Evolutionary conservation across 1,140 invertebrate genomes (phyloP).

Genomic region (Hycleus phaleratus): DNA sequence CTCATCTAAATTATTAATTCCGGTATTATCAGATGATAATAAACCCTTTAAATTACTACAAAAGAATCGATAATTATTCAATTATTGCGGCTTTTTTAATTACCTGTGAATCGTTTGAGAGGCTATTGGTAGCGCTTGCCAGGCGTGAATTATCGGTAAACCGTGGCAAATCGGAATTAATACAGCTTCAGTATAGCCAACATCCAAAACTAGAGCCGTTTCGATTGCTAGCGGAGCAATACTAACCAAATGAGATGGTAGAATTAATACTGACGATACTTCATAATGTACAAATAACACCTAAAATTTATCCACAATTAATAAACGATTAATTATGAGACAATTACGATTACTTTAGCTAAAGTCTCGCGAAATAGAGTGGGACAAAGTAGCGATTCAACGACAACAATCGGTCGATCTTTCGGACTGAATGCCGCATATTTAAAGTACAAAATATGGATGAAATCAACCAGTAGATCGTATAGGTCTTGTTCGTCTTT

Average conservation of each 20-base stretch:
- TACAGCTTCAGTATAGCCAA: slow-evolving; percentile 76
- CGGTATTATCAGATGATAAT: slow-evolving; percentile 40
- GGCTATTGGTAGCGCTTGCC: slow-evolving; percentile 39
- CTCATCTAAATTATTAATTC: slow-evolving; percentile 45
- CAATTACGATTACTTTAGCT: slow-evolving; percentile 51
- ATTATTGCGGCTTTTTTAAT: not conserved
- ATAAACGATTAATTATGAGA: not conserved
- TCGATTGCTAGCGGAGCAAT: slow-evolving; percentile 67
- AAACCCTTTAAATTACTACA: slow-evolving; percentile 44
- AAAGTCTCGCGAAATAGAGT: slow-evolving; percentile 76
- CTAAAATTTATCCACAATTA: slow-evolving; percentile 7
- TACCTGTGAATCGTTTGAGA: slow-evolving; percentile 5
- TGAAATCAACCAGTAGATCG: slow-evolving; percentile 79
- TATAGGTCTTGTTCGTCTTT: slow-evolving; percentile 68
- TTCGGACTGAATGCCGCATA: slow-evolving; percentile 87
- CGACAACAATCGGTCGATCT: slow-evolving; percentile 80
- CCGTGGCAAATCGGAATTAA: slow-evolving; percentile 75
- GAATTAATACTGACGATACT: slow-evolving; percentile 49
- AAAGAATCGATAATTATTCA: slow-evolving; percentile 11
- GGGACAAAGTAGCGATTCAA: slow-evolving; percentile 81
- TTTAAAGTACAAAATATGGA: slow-evolving; percentile 72
- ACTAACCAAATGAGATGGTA: slow-evolving; percentile 70
- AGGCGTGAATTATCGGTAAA: slow-evolving; percentile 71
- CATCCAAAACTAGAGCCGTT: slow-evolving; percentile 76
- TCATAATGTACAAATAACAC: slow-evolving; percentile 91